Base-by-base conservation (phyloP, 2,797 vertebrate genomes). In the Scarus forsteni region DNA sequence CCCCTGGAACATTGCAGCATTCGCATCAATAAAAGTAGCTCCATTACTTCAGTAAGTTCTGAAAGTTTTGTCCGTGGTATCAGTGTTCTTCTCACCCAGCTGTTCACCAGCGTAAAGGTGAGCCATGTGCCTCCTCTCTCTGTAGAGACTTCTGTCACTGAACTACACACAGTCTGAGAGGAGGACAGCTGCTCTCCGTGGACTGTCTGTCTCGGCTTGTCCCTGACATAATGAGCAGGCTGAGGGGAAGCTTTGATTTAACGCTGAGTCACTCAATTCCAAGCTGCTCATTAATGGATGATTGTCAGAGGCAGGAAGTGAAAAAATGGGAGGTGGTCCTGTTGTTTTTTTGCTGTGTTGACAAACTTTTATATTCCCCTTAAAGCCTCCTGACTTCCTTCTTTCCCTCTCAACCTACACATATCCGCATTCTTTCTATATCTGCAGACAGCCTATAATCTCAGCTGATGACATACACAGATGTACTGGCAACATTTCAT, bases 161-260 rank as follows among this genome's bases (percentile, higher is more conserved):
- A 76, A 60, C 62, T 68, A 55, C 75, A 73, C 54, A 68, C 38
- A 34, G 36, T 77, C 62, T 83, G 80, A 80, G 42, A 61, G 70
- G 63, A 80, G 66, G 74, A 85, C 77, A 82, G 75, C 68, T 70
- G 81, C 42, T 74, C 74, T 72, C 72, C 45, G 76, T 46, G 63
- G 75, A 75, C 70, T 57, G 43, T 76, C 83, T 84, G 66, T 79
- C 72, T 83, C 66, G 66, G 66, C 67, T 74, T 79, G 80, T 86
- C 79, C 40, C 77, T 57, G 72, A 87, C 72, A 79, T 76, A 81
- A 87, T 85, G 79, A 87, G 86, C 46, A 39, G 70, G 62, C 73
- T 55, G 76, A 66, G 77, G 78, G 55, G 55, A 66, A 48, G 71
- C 67, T 73, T 84, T 88, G 85, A 87, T 88, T 81, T 79, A 84